Conservation (phyloP, 2,888 invertebrate species). For the Lycophotia porphyrea region DNA sequence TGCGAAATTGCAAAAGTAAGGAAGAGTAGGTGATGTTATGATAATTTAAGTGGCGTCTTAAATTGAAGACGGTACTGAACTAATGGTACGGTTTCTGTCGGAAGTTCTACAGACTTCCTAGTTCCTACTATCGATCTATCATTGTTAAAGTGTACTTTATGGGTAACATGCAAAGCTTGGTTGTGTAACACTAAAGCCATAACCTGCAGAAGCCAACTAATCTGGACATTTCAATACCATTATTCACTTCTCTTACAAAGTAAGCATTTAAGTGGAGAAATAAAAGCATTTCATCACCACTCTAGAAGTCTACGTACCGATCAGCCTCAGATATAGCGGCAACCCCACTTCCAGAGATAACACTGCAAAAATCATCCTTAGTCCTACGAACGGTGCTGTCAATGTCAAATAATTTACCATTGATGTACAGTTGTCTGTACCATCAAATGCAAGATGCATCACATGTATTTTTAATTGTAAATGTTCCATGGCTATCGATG, state of each 20-base stretch:
- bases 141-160: conserved; percentile 44
- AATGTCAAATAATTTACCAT: not conserved
- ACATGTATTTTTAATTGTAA: conserved; percentile 65
- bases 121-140: conserved; percentile 29
- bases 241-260: not conserved
- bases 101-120: conserved; percentile 28
- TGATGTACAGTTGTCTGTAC: conserved; percentile 17
- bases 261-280: not conserved
- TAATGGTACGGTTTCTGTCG: conserved; percentile 13
- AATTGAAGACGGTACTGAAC: conserved; percentile 13
- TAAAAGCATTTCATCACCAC: not conserved
- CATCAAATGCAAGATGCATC: conserved; percentile 48
- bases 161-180: conserved; percentile 1
- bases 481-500: conserved; percentile 43
- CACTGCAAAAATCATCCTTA: not conserved
- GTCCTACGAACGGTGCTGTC: not conserved
- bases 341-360: not conserved
- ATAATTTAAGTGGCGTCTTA: conserved; percentile 12
- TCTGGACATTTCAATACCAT: not conserved
- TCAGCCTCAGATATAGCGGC: not conserved
- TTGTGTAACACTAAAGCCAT: not conserved
- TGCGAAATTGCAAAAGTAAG: not conserved
- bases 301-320: not conserved
- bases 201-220: not conserved
- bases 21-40: not conserved